A percentile compares a stretch with the other conserved stretches of the same genome.
Evolutionary conservation across 2,113 vertebrate genomes (phyloP).

Genomic region (Ammodytes marinus): DNA sequence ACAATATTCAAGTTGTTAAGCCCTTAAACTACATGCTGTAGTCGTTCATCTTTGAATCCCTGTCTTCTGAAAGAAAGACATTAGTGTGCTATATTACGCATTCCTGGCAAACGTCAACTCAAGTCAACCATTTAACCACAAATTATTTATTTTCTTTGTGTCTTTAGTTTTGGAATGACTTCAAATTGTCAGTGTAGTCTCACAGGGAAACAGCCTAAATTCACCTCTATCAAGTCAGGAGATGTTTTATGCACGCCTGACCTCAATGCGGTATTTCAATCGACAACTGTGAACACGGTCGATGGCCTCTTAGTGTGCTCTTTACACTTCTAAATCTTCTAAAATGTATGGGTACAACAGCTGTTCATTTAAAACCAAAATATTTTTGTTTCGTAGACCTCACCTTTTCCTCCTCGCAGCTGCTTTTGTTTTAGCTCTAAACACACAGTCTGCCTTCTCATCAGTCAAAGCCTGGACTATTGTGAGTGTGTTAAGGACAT

Average conservation of each 20-base stretch:
- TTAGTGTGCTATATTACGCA: neutral
- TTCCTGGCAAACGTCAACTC: slow-evolving; percentile 35
- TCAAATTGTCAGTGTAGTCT: slow-evolving; percentile 15
- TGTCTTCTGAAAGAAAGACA: neutral
- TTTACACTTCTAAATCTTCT: neutral
- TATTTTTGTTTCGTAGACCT: neutral
- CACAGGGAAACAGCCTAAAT: neutral
- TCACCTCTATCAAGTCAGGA: slow-evolving; percentile 6
- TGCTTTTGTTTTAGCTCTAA: neutral
- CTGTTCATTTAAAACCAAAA: neutral
- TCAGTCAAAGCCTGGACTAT: slow-evolving; percentile 3
- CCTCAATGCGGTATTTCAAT: slow-evolving; percentile 4
- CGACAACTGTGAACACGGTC: neutral
- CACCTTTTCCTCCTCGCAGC: neutral
- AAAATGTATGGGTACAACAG: neutral
- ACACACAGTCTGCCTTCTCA: neutral
- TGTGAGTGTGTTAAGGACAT: slow-evolving; percentile 1
- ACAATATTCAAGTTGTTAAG: neutral
- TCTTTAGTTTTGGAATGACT: neutral
- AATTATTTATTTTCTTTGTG: slow-evolving; percentile 12
- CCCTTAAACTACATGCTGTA: neutral
- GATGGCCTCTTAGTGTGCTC: neutral
- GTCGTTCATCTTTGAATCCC: neutral
- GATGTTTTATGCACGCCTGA: neutral
- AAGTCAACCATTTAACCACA: slow-evolving; percentile 14